Conservation (phyloP, 2,888 invertebrate species). For the Myopa tessellatipennis region DNA sequence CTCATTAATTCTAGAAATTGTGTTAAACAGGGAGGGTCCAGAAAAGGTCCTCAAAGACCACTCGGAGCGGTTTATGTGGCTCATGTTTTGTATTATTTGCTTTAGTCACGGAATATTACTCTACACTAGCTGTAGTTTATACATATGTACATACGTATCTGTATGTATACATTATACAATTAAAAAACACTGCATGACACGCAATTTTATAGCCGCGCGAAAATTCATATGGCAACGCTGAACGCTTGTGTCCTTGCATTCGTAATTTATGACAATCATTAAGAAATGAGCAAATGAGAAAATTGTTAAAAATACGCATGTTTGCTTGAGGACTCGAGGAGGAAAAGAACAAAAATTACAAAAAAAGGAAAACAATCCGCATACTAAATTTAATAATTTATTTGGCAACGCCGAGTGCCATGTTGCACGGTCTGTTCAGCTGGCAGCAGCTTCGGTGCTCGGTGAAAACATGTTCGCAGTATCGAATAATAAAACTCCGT, state of each 20-base stretch:
- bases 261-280: conserved; percentile 22
- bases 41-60: background rate
- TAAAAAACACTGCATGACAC: conserved; percentile 18
- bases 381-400: conserved; percentile 21
- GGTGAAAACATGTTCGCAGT: background rate
- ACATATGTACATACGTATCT: background rate
- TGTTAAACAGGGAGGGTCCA: background rate
- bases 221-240: conserved; percentile 8
- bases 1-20: background rate
- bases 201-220: conserved; percentile 31
- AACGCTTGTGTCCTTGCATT: background rate
- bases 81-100: background rate
- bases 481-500: no score
- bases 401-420: background rate
- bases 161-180: no score
- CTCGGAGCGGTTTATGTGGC: background rate
- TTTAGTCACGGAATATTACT: background rate
- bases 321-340: background rate
- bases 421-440: background rate
- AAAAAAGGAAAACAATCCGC: background rate
- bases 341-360: background rate
- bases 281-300: conserved; percentile 22
- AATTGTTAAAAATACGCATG: conserved; percentile 23
- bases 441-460: background rate
- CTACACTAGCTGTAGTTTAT: background rate